Conservation (phyloP, 2,888 invertebrate genomes). For the Ectemnius lituratus region DNA sequence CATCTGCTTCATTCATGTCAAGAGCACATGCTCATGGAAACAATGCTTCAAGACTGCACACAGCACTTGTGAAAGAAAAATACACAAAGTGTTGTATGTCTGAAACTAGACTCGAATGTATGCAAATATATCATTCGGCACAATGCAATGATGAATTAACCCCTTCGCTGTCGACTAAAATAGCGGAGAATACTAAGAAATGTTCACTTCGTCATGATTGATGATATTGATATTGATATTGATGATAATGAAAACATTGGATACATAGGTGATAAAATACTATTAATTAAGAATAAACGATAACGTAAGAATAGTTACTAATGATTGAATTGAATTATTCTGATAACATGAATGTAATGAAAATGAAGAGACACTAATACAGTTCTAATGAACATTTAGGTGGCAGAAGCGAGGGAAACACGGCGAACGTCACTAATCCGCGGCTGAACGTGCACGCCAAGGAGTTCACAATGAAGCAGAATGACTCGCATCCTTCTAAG, state of each 20-base stretch:
- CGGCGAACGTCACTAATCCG: conserved; percentile 76
- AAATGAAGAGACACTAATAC: neutral
- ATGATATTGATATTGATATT: too few relatives aligned
- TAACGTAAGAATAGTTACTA: too few relatives aligned
- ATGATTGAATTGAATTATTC: too few relatives aligned
- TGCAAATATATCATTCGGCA: neutral
- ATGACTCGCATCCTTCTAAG: conserved; percentile 75
- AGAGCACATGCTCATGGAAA: too few relatives aligned
- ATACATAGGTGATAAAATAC: neutral
- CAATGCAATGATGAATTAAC: neutral
- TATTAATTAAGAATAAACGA: too few relatives aligned
- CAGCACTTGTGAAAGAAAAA: neutral
- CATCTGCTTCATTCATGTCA: too few relatives aligned
- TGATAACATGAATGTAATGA: neutral
- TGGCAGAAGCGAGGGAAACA: conserved; percentile 60
- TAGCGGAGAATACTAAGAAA: too few relatives aligned
- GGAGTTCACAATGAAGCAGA: conserved; percentile 91
- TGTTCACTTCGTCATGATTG: too few relatives aligned
- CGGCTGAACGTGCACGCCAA: conserved; percentile 93
- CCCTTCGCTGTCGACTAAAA: too few relatives aligned
- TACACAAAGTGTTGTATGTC: neutral
- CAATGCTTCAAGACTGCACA: neutral
- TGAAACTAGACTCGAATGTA: neutral
- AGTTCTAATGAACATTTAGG: conserved; percentile 36
- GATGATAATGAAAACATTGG: neutral